Conservation (phyloP, 2,888 invertebrate genomes). For the Melinopterus prodromus region DNA sequence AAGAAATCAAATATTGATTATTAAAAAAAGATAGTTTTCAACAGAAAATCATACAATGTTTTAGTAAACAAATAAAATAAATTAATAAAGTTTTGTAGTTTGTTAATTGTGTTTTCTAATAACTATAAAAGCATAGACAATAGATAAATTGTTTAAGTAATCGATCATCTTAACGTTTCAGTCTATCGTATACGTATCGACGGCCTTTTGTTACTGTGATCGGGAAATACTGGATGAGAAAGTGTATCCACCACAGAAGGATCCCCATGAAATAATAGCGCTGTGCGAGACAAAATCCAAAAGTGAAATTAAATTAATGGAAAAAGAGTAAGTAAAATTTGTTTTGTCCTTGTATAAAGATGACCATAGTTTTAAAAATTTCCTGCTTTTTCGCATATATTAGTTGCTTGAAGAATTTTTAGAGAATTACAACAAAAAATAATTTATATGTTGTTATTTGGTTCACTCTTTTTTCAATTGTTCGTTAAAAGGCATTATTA, state of each 20-base stretch:
- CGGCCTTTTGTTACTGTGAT: slow-evolving; percentile 88
- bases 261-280: slow-evolving; percentile 69
- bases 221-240: slow-evolving; percentile 76
- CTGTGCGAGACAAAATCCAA: slow-evolving; percentile 70
- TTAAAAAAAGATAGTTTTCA: too few relatives aligned
- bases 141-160: too few relatives aligned
- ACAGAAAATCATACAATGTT: too few relatives aligned
- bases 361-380: too few relatives aligned
- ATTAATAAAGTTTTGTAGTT: neutral
- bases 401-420: too few relatives aligned
- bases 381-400: too few relatives aligned
- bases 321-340: slow-evolving; percentile 60
- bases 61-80: neutral
- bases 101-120: neutral
- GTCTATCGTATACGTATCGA: slow-evolving; percentile 83
- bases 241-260: slow-evolving; percentile 71
- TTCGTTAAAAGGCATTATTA: too few relatives aligned
- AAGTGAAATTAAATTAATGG: slow-evolving; percentile 65
- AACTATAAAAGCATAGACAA: too few relatives aligned
- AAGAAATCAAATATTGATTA: too few relatives aligned
- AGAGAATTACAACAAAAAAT: too few relatives aligned
- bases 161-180: slow-evolving; percentile 49
- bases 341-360: neutral
- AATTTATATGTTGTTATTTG: too few relatives aligned
- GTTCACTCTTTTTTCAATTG: too few relatives aligned